Evolutionary conservation across 2,797 vertebrate species (phyloP).

Genomic region (Enteromius thamalakanensis): DNA sequence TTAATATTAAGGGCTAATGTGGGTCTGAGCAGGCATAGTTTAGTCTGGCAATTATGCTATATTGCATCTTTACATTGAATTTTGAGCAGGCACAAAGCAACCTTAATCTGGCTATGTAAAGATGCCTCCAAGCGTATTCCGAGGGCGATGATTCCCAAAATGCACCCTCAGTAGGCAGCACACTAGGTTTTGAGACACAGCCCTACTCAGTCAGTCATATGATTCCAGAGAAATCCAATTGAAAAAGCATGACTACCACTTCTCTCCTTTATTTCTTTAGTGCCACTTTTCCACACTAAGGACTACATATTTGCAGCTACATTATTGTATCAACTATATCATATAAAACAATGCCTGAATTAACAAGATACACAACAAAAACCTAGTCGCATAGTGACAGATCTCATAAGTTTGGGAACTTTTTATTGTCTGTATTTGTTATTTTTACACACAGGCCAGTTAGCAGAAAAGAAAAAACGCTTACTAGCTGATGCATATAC

Average conservation of each 20-base stretch:
- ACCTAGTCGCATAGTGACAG: not conserved
- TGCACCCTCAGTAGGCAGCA: not conserved
- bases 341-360: not conserved
- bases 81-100: not conserved
- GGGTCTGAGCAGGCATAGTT: not conserved
- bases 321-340: too few species aligned
- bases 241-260: slow-evolving; percentile 63
- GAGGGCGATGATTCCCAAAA: not conserved
- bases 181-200: not conserved
- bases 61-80: not conserved
- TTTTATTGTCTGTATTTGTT: not conserved
- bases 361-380: not conserved
- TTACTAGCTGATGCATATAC: not conserved
- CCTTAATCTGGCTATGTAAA: not conserved
- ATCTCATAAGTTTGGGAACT: not conserved
- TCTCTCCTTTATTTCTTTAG: not conserved
- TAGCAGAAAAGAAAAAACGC: not conserved
- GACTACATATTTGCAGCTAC: not conserved
- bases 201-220: slow-evolving; percentile 58
- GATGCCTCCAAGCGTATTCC: not conserved
- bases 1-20: not conserved
- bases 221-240: slow-evolving; percentile 65
- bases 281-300: not conserved
- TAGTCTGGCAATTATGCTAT: not conserved
- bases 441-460: slow-evolving; percentile 1